Conservation (phyloP, 1,140 invertebrate species). For the Holcopasites calliopsidis region DNA sequence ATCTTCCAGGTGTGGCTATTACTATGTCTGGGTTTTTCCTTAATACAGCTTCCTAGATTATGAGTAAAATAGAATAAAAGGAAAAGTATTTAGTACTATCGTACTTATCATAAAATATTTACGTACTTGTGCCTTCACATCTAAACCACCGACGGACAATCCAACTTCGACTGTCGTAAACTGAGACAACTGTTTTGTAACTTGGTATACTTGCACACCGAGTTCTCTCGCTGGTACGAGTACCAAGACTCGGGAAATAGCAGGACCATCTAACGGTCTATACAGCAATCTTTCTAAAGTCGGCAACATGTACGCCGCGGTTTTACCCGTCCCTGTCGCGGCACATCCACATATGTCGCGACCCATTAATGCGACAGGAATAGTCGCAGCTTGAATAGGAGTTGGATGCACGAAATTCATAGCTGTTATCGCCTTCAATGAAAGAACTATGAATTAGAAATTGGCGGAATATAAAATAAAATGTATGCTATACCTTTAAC, state of each 20-base stretch:
- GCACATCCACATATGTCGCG: slow-evolving; percentile 97
- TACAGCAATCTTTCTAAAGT: slow-evolving; percentile 96
- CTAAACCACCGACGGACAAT: slow-evolving; percentile 94
- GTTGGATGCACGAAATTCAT: slow-evolving; percentile 96
- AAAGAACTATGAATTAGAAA: slow-evolving; percentile 16
- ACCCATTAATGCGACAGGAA: slow-evolving; percentile 94
- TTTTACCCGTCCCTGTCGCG: slow-evolving; percentile 99
- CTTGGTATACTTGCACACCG: slow-evolving; percentile 96
- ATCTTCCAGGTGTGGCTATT: slow-evolving; percentile 97
- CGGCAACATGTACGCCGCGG: slow-evolving; percentile 98
- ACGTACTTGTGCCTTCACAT: slow-evolving; percentile 91
- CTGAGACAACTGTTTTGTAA: slow-evolving; percentile 94
- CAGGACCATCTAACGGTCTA: slow-evolving; percentile 82
- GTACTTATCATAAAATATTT: slow-evolving; percentile 1
- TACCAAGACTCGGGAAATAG: slow-evolving; percentile 92
- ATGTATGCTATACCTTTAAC: slow-evolving; percentile 83
- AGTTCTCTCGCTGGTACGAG: slow-evolving; percentile 98
- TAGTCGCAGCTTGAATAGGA: slow-evolving; percentile 96
- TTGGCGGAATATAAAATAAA: background rate
- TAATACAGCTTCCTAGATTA: slow-evolving; percentile 87
- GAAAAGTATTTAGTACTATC: background rate
- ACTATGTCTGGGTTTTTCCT: slow-evolving; percentile 97
- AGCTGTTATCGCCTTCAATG: slow-evolving; percentile 86
- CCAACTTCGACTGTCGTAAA: slow-evolving; percentile 91
- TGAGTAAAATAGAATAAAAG: slow-evolving; percentile 30